phyloP scores from a whole-genome alignment of 2,113 vertebrate species.

The Diglossa brunneiventris region DNA sequence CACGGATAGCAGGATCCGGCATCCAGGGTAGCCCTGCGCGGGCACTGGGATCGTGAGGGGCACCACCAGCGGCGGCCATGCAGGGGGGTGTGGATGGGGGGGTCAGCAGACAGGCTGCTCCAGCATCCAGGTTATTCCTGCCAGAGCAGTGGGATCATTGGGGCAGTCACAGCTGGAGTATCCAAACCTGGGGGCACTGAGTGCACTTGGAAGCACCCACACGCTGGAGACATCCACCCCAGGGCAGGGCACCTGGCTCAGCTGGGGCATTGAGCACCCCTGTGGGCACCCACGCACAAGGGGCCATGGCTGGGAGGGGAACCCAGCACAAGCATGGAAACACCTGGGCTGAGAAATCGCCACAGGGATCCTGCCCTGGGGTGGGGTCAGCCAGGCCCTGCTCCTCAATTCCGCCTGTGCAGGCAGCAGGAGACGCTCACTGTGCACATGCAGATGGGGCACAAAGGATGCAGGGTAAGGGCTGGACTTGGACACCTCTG shows the following conservation, averaged over 20 bases:
- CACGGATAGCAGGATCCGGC: fast-evolving
- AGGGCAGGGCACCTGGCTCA: not conserved
- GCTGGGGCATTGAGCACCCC: not conserved
- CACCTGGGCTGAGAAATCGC: not conserved
- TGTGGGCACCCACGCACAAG: not conserved
- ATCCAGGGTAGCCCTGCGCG: not conserved
- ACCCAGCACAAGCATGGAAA: fast-evolving
- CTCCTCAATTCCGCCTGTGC: fast-evolving
- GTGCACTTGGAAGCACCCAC: not conserved
- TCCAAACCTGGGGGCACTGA: not conserved
- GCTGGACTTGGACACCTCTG: not conserved
- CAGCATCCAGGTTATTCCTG: not conserved
- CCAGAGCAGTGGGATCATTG: not conserved
- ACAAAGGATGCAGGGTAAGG: not conserved
- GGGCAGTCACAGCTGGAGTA: no score
- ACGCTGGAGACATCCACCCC: no score
- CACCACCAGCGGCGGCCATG: not conserved
- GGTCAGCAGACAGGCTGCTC: not conserved
- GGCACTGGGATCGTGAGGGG: not conserved
- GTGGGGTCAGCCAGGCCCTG: not conserved
- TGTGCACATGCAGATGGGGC: fast-evolving
- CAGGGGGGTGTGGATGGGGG: not conserved
- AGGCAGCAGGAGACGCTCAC: fast-evolving
- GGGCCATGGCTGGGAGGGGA: no score
- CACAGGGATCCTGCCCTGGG: not conserved